Evolutionary conservation across 1,140 invertebrate genomes (phyloP).

Genomic region (Pachypeltis micranthus): DNA sequence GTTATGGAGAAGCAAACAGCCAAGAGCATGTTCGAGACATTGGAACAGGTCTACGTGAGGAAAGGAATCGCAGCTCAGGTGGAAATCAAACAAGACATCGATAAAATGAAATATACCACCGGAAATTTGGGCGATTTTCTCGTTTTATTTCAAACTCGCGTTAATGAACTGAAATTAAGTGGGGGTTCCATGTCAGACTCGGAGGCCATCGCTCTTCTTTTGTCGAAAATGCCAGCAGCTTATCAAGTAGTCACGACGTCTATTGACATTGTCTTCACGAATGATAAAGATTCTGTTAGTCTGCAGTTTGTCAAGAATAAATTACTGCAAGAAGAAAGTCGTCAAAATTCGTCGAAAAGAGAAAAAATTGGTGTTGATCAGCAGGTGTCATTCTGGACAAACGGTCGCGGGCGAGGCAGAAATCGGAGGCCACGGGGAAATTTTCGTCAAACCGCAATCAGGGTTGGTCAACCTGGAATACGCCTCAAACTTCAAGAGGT

Average conservation of each 20-base stretch:
- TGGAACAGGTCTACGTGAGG: constrained; percentile 3
- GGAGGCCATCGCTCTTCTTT: constrained; percentile 4
- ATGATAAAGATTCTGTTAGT: not conserved
- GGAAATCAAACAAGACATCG: not conserved
- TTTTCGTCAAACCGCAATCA: too few relatives aligned
- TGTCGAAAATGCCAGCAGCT: not conserved
- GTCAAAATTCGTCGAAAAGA: not conserved
- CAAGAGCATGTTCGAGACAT: constrained; percentile 1
- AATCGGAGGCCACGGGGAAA: too few relatives aligned
- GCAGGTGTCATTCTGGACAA: not conserved
- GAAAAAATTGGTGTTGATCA: not conserved
- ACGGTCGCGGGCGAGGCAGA: not conserved
- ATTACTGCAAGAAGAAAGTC: constrained; percentile 3
- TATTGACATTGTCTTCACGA: not conserved
- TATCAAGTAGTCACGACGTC: constrained; percentile 2
- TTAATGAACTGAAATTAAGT: not conserved
- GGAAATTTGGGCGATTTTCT: constrained; percentile 7
- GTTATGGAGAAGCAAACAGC: constrained; percentile 1
- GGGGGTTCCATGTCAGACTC: not conserved
- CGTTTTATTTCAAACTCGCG: not conserved
- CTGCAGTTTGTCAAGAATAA: constrained; percentile 2
- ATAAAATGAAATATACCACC: not conserved
- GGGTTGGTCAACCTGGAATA: too few relatives aligned
- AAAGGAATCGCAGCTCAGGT: constrained; percentile 3
- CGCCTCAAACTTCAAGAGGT: too few relatives aligned